A percentile compares a stretch with the other conserved stretches of the same genome.
Evolutionary conservation across 2,888 invertebrate genomes (phyloP).

Genomic region (Drosophila setosimentum): DNA sequence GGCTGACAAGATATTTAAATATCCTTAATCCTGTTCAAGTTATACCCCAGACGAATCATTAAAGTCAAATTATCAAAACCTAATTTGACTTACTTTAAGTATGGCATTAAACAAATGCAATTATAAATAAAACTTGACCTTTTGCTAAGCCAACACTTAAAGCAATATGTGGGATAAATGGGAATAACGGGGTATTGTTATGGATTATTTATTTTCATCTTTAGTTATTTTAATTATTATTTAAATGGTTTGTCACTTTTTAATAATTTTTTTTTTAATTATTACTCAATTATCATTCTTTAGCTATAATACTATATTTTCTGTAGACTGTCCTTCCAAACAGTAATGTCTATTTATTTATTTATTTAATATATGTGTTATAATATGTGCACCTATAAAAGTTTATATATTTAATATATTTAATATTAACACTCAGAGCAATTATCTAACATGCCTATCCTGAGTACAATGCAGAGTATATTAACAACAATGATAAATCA

Average conservation of each 20-base stretch:
- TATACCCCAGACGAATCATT: too few species aligned
- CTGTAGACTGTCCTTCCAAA: not conserved
- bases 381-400: not conserved
- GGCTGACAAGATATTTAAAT: too few species aligned
- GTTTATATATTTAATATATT: too few species aligned
- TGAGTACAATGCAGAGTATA: conserved; percentile 25
- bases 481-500: conserved; percentile 70
- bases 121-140: not conserved
- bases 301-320: not conserved
- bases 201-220: not conserved
- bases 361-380: not conserved
- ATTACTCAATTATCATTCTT: not conserved
- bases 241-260: not conserved
- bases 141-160: not conserved
- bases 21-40: too few species aligned
- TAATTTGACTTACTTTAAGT: not conserved
- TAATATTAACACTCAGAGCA: not conserved
- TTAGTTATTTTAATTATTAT: not conserved
- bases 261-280: not conserved
- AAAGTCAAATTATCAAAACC: not conserved
- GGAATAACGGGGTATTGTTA: fast-evolving
- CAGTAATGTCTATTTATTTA: not conserved
- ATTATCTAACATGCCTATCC: not conserved
- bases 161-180: too few species aligned
- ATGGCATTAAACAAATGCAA: too few species aligned